phyloP scores from a whole-genome alignment of 2,113 vertebrate genomes.

The Etia nguti region DNA sequence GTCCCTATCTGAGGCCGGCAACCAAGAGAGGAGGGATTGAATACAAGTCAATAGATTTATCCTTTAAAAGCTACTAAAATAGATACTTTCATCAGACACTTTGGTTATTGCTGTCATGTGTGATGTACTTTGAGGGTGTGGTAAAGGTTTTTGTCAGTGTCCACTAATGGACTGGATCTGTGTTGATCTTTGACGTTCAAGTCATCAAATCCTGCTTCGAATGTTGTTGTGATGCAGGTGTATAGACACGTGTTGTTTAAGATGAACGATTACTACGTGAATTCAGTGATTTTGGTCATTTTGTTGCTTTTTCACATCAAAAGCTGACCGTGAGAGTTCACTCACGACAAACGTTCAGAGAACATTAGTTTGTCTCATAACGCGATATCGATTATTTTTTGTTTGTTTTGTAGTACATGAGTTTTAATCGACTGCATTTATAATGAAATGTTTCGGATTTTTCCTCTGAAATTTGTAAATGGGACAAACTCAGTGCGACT shows the following conservation, averaged over 20 bases:
- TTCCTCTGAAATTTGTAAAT: neutral
- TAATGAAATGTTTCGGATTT: rapidly evolving
- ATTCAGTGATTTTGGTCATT: neutral
- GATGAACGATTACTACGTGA: neutral
- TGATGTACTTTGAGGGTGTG: neutral
- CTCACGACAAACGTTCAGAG: neutral
- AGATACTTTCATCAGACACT: constrained; percentile 1
- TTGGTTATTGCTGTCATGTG: neutral
- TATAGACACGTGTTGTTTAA: neutral
- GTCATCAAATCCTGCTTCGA: neutral
- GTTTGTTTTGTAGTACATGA: no score
- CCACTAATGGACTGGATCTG: neutral
- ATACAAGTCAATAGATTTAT: neutral
- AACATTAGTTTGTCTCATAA: rapidly evolving
- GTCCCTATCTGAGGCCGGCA: neutral
- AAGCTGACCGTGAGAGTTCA: rapidly evolving
- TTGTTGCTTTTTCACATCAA: no score
- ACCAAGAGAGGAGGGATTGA: neutral
- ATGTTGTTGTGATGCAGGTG: rapidly evolving
- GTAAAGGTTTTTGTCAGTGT: constrained; percentile 20
- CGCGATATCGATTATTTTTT: rapidly evolving
- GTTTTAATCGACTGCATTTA: rapidly evolving
- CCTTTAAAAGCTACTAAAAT: constrained; percentile 14
- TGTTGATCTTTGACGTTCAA: neutral
- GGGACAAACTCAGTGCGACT: rapidly evolving